Evolutionary conservation across 1,140 invertebrate species (phyloP), one percentile per base, ranked within the genome.

Genomic region (Nymphalis io): DNA sequence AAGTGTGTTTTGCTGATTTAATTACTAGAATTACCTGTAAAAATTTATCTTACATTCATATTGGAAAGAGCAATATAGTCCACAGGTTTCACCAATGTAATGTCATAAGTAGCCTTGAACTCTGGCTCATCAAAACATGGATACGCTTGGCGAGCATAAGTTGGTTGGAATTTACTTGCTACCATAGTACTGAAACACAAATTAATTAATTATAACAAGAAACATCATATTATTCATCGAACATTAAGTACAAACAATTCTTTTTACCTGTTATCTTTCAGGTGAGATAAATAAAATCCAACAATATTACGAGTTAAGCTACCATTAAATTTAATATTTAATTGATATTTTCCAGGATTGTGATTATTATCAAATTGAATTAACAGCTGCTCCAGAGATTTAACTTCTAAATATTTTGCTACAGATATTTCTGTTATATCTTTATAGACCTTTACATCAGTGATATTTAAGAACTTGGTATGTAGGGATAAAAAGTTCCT

Each of bases 91-190:
- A 96, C 94, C 1, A 99, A 81, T 8, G 95, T 94, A 12, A 98
- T 94, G 27, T 93, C 94, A 92, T 96, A 99, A 68, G 95, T 95
- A 0, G 98, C 97, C 92, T 99, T 99, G 78, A 98, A 95, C 40
- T 95, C 93, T 0, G 98, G 98, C 85, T 99, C 98, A 90, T 99
- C 98, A 85, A 98, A 98, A 86, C 98, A 99, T 0, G 98, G 98
- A 82, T 98, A 99, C 0, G 96, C 96, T 87, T 95, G 93, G 33
- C 98, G 94, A 0, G 98, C 98, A 92, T 98, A 97, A 0, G 97
- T 98, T 0, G 98, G 96, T 82, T 99, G 96, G 83, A 99, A 98
- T 90, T 99, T 98, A 1, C 97, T 96, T 1, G 96, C 96, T 11
- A 96, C 97, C 72, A 98, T 95, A 66, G 90, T 93, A 80, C 97